Percentiles rank a stretch among this genome's conserved stretches.
Evolutionary conservation across 2,888 invertebrate genomes (phyloP).

Genomic region (Idaea dimidiata): DNA sequence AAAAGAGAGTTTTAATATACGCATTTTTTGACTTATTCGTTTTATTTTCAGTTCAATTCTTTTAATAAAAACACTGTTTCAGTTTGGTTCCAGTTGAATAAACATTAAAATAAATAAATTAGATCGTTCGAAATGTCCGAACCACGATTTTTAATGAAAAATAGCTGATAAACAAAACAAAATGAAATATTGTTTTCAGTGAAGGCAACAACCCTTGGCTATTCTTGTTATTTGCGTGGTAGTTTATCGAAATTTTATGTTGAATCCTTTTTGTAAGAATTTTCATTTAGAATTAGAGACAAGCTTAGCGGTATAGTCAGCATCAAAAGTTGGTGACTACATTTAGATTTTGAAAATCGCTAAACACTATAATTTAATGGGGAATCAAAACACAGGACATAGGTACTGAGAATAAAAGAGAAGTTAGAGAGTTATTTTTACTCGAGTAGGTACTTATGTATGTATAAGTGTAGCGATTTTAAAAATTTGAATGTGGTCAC

Average conservation of each 20-base stretch:
- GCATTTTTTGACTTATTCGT: neutral
- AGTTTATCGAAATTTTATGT: neutral
- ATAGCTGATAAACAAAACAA: neutral
- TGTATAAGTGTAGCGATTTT: no score
- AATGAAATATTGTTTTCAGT: constrained; percentile 1
- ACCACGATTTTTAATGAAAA: neutral
- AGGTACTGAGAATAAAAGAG: no score
- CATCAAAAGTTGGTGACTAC: no score
- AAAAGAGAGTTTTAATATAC: no score
- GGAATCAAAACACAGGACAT: no score
- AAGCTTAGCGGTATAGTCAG: no score
- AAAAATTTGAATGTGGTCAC: no score
- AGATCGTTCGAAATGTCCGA: neutral
- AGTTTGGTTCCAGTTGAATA: neutral
- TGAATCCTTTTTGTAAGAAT: neutral
- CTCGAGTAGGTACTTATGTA: no score
- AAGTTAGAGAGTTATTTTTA: no score
- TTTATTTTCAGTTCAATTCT: neutral
- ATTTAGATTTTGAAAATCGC: no score
- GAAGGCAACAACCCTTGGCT: neutral
- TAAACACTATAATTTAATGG: no score
- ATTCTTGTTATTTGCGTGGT: neutral
- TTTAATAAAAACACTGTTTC: neutral
- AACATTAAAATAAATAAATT: neutral
- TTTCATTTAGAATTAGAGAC: no score